Base-by-base conservation (phyloP, 2,113 vertebrate species). In the Cisticola juncidis region DNA sequence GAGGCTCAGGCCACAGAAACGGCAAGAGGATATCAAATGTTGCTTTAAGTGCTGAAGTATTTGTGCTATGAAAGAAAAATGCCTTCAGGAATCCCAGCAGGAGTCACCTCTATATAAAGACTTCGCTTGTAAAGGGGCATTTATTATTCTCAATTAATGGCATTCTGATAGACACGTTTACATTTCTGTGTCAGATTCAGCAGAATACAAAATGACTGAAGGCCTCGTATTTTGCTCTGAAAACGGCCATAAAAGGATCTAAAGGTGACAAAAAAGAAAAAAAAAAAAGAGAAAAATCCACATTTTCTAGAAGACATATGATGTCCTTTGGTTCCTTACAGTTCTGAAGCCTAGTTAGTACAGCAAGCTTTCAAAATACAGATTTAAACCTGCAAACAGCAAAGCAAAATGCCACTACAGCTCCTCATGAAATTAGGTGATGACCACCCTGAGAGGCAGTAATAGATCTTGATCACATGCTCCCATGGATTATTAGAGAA, bases 401-500 rank as follows among this genome's bases (percentile, higher is more conserved):
- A 93, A 91, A 95, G 92, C 0, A 0, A 94, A 88, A 42, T 86
- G 73, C 48, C 54, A 62, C 54, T 70, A 90, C 74, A 77, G 71
- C 48, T 92, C 42, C 73, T 70, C 82, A 74, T 50, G 69, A 91
- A 94, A 95, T 85, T 81, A 13, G 14, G 90, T 70, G 88, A 92
- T 1, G 18, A 96, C 83, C 90, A 77, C 71, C 80, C 33, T 1
- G 38, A 87, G 86, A 94, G 74, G 48, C 91, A 89, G 94, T 94
- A 96, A 95, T 86, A 96, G 85, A 97, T 97, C 97, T 95, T 96
- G 84, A 96, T 97, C 94, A 94, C 61, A 83, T 65, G 89, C 70
- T 86, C 88, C 86, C 74, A 88, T 94, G 86, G 95, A 96, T 96
- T 97, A 95, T 96, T 97, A 97, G 77, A 90, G 88, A 97, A 97